Conservation (phyloP, 1,140 invertebrate species). For the Lasioglossum baleicum region DNA sequence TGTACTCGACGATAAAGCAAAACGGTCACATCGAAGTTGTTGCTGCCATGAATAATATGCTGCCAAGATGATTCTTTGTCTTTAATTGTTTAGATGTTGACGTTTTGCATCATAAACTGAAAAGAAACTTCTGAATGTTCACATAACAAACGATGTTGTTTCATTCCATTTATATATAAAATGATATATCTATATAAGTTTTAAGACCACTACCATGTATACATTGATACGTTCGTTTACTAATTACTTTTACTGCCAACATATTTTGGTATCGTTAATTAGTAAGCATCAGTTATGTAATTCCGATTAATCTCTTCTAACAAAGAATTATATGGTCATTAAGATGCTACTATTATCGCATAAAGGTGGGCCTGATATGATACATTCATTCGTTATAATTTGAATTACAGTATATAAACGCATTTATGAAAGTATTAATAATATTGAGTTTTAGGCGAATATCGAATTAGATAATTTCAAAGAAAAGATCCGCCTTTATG, state of each 20-base stretch:
- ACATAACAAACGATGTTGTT: constrained; percentile 48
- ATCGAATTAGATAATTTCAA: constrained; percentile 1
- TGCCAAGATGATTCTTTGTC: constrained; percentile 57
- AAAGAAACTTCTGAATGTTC: constrained; percentile 56
- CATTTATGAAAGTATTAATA: constrained; percentile 5
- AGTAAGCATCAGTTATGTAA: constrained; percentile 46
- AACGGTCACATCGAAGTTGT: constrained; percentile 53
- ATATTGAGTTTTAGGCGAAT: constrained; percentile 20
- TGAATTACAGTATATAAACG: neutral
- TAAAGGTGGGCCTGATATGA: constrained; percentile 36
- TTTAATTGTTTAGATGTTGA: constrained; percentile 54
- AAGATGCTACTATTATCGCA: constrained; percentile 37
- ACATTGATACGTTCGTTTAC: constrained; percentile 44
- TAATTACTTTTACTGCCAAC: constrained; percentile 53
- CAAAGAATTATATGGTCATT: constrained; percentile 34
- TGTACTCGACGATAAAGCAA: constrained; percentile 7
- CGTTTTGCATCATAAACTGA: constrained; percentile 53
- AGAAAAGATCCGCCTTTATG: constrained; percentile 40
- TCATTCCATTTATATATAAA: constrained; percentile 62
- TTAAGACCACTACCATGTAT: constrained; percentile 50
- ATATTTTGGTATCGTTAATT: constrained; percentile 27
- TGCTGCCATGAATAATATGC: constrained; percentile 70
- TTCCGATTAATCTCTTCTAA: constrained; percentile 27
- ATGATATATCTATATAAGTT: constrained; percentile 56
- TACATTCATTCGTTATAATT: constrained; percentile 9